Base-by-base conservation (phyloP, 2,888 invertebrate species). In the Ptychoptera contaminata region DNA sequence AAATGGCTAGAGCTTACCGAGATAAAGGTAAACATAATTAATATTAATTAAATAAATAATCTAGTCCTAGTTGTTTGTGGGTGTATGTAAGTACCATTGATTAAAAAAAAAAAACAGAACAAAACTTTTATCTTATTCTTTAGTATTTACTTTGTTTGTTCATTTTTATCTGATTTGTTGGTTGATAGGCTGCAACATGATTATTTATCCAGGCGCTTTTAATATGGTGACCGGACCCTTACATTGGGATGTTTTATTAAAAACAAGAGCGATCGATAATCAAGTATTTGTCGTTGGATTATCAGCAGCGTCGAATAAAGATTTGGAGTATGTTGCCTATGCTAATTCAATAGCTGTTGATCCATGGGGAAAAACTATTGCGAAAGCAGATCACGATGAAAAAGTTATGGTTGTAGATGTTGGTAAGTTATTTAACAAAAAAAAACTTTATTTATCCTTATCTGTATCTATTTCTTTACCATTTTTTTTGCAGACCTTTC, bases 141-240 rank as follows among this genome's bases (percentile, higher is more conserved):
- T n/a, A n/a, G n/a, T n/a, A n/a, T n/a, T 23, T 23, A 23, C 7
- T 5, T 23, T 23, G 7, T 23, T 23, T 23, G 23, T 23, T 5
- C 7, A 5, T 7, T 3, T 23, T 3, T 23, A 23, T 23, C 7
- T 7, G 3, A 23, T 57, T 15, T 14, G 37, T 5, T 16, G 12
- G 12, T 31, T 29, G 40, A 12, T 8, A 79, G 90, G 85, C 0
- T 93, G 93, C 56, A 75, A 87, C 44, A 62, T 94, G 54, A 65
- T 96, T 29, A 68, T 96, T 16, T 96, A 92, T 67, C 96, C 96
- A 1, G 93, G 83, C 23, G 93, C 94, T 2, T 96, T 96, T 65
- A 96, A 92, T 65, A 86, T 87, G 85, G 91, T 88, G 2, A 96
- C 96, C 0, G 96, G 92, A 23, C 23, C 23, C 23, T 5, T 23